Conservation (phyloP, 1,140 invertebrate genomes). For the Cheumatopsyche charites region DNA sequence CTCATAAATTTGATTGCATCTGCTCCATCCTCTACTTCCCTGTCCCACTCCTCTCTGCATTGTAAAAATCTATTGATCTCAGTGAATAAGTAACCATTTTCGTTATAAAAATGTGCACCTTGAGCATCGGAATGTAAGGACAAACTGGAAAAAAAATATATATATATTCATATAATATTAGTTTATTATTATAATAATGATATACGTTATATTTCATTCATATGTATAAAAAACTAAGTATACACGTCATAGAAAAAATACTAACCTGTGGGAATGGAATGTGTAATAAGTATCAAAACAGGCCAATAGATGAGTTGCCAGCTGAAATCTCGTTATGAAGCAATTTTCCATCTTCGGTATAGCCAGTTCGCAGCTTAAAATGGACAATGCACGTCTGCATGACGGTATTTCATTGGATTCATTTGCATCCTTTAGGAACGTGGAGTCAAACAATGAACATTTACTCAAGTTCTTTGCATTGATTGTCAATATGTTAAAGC, state of each 20-base stretch:
- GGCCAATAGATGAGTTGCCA: constrained; percentile 85
- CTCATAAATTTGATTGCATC: constrained; percentile 93
- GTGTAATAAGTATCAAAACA: constrained; percentile 89
- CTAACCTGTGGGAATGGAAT: constrained; percentile 77
- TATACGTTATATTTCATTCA: too few species aligned
- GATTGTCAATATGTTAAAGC: constrained; percentile 78
- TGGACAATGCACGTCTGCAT: constrained; percentile 52
- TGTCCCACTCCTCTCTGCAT: constrained; percentile 97
- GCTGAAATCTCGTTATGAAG: constrained; percentile 80
- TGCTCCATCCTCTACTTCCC: constrained; percentile 88
- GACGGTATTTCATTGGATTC: constrained; percentile 31
- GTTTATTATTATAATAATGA: too few species aligned
- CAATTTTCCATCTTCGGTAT: constrained; percentile 75
- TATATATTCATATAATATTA: constrained; percentile 48
- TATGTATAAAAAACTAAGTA: too few species aligned
- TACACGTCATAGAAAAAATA: too few species aligned
- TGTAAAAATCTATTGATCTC: constrained; percentile 91
- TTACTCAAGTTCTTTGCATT: constrained; percentile 36
- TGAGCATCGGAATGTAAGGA: constrained; percentile 53
- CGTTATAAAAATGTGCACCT: neutral
- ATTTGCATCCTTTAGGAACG: constrained; percentile 13
- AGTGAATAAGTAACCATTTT: constrained; percentile 67
- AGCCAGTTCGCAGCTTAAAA: constrained; percentile 80
- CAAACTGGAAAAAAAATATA: constrained; percentile 24
- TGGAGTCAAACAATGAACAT: constrained; percentile 32